A percentile compares a stretch with the other conserved stretches of the same genome.
These are phyloP conservation scores for Drosophila mimica DNA, from an alignment of 2,888 invertebrate genomes.

Conservation along the genomic window DNA sequence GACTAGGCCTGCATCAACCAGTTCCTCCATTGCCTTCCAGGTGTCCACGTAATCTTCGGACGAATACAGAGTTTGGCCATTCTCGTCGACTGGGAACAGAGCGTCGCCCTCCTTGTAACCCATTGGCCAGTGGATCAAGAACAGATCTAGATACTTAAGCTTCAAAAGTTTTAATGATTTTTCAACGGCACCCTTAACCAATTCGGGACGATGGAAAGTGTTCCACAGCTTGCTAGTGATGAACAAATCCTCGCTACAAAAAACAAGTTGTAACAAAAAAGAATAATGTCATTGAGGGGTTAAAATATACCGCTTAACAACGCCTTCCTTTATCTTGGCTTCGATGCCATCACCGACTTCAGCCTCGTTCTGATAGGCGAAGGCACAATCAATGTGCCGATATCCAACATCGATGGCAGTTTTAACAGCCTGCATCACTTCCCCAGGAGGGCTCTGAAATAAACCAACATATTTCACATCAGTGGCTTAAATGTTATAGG, in stretches of 20 bases:
- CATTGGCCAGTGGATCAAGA: slow-evolving; percentile 96
- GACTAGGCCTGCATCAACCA: slow-evolving; percentile 89
- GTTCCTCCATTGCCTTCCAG: slow-evolving; percentile 90
- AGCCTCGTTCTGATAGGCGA: slow-evolving; percentile 90
- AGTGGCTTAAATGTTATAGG: not conserved
- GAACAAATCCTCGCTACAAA: slow-evolving; percentile 87
- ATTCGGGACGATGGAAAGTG: slow-evolving; percentile 92
- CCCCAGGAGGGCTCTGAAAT: slow-evolving; percentile 87
- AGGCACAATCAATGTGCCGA: slow-evolving; percentile 91
- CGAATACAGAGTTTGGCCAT: slow-evolving; percentile 87
- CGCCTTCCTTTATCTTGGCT: slow-evolving; percentile 88
- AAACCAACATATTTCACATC: slow-evolving; percentile 6
- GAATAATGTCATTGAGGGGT: too few species aligned
- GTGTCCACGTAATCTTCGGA: slow-evolving; percentile 91
- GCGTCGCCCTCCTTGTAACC: slow-evolving; percentile 91
- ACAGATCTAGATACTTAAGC: slow-evolving; percentile 93
- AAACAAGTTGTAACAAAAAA: not conserved
- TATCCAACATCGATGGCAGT: slow-evolving; percentile 92
- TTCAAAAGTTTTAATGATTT: slow-evolving; percentile 89
- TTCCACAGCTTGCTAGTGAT: slow-evolving; percentile 95
- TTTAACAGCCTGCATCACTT: slow-evolving; percentile 89
- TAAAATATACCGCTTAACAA: slow-evolving; percentile 87
- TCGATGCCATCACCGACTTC: slow-evolving; percentile 90
- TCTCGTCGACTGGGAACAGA: slow-evolving; percentile 87
- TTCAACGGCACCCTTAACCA: slow-evolving; percentile 89